Evolutionary conservation across 2,888 invertebrate species (phyloP).

Genomic region (Galeruca laticollis): DNA sequence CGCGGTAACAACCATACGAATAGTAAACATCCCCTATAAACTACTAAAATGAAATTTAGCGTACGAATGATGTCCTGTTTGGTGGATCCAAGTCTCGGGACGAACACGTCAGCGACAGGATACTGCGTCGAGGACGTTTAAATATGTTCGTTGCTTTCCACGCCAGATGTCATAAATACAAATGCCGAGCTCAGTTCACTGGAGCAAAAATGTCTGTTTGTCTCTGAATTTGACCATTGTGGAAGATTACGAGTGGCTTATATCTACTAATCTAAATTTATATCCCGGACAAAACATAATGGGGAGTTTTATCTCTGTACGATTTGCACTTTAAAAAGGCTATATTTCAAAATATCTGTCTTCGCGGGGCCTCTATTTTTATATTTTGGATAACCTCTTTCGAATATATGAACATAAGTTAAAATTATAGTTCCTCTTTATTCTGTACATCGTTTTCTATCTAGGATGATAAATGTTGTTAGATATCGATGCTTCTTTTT

Average conservation of each 20-base stretch:
- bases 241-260: conserved; percentile 61
- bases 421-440: conserved; percentile 25
- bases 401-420: conserved; percentile 34
- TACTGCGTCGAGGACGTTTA: conserved; percentile 53
- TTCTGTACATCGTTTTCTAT: conserved; percentile 24
- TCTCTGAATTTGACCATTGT: conserved; percentile 63
- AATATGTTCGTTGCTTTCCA: conserved; percentile 60
- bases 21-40: conserved; percentile 16
- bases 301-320: conserved; percentile 47
- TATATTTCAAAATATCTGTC: conserved; percentile 38
- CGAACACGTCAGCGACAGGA: conserved; percentile 56
- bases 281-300: conserved; percentile 51
- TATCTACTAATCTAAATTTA: conserved; percentile 61
- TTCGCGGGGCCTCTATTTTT: conserved; percentile 28
- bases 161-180: conserved; percentile 63
- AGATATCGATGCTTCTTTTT: neutral
- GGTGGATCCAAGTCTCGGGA: conserved; percentile 56
- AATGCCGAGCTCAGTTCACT: conserved; percentile 59
- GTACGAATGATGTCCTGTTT: conserved; percentile 17
- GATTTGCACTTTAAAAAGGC: conserved; percentile 50
- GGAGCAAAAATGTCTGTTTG: conserved; percentile 63
- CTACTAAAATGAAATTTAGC: conserved; percentile 25
- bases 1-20: neutral
- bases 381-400: conserved; percentile 29
- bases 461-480: conserved; percentile 3